Conservation (phyloP, 2,113 vertebrate genomes). For the Lipophrys pholis region DNA sequence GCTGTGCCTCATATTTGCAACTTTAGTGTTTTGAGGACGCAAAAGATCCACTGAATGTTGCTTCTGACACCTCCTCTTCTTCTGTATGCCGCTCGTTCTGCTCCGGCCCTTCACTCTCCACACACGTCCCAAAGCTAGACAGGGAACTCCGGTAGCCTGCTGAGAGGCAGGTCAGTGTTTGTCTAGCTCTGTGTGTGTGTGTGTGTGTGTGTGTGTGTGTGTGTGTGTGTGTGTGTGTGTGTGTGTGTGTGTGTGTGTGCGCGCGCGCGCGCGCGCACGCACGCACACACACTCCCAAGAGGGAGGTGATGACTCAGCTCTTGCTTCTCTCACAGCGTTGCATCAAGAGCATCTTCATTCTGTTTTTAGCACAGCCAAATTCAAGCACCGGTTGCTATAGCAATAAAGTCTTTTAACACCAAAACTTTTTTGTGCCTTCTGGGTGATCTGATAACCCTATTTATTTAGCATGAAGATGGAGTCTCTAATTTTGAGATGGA, state of each 20-base stretch:
- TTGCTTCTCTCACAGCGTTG: slow-evolving; percentile 39
- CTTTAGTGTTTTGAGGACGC: slow-evolving; percentile 19
- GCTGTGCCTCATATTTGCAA: slow-evolving; percentile 11
- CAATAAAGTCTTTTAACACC: slow-evolving; percentile 36
- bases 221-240: slow-evolving; percentile 1
- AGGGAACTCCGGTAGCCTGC: slow-evolving; percentile 50
- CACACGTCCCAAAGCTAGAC: slow-evolving; percentile 26
- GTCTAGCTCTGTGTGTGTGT: slow-evolving; percentile 16
- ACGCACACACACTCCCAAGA: background rate
- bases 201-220: background rate
- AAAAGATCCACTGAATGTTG: slow-evolving; percentile 6
- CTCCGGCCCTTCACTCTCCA: background rate
- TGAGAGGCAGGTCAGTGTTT: slow-evolving; percentile 49
- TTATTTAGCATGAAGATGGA: slow-evolving; percentile 19
- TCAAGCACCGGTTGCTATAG: slow-evolving; percentile 48
- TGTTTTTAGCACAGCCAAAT: slow-evolving; percentile 49
- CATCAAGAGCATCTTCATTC: slow-evolving; percentile 43
- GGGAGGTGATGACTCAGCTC: slow-evolving; percentile 47
- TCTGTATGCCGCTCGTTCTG: slow-evolving; percentile 1
- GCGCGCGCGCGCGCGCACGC: background rate
- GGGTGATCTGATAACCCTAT: slow-evolving; percentile 2
- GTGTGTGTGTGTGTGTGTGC: slow-evolving; percentile 1
- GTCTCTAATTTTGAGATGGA: slow-evolving; percentile 20
- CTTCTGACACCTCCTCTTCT: slow-evolving; percentile 25
- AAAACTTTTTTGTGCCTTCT: slow-evolving; percentile 33